Base-by-base conservation (phyloP, 2,797 vertebrate genomes). In the Arrhamphus sclerolepis region DNA sequence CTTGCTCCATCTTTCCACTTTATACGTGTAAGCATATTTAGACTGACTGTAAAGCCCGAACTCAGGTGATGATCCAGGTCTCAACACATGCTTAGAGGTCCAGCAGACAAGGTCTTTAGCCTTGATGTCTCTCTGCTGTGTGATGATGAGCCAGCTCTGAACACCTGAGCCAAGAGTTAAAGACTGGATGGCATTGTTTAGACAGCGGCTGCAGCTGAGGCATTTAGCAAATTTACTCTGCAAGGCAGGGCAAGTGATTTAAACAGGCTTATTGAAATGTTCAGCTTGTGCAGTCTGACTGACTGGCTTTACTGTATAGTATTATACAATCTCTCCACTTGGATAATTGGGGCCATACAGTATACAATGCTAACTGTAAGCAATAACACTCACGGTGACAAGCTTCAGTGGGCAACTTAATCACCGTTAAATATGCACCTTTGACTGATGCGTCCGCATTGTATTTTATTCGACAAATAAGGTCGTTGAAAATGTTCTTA, bases 111-210 rank as follows among this genome's bases (percentile, higher is more conserved):
- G 46, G 63, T 49, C 50, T 66, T 74, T 48, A 60, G 57, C 21
- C 68, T 56, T 51, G 57, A 70, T 56, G 60, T 46, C 55, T 56
- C 21, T 56, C 7, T 53, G 53, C 34, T 66, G 62, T 66, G 51
- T 68, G 54, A 44, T 38, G 31, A 24, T 2, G 57, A 70, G 49
- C 65, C 81, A 71, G 55, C 41, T 76, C 58, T 50, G 42, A 66
- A 44, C 68, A 69, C 77, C 75, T 72, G 53, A 65, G 70, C 80
- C 80, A 78, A 66, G 47, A 75, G 57, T 72, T 64, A 58, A 75
- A 83, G 57, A 74, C 46, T 52, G 71, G 34, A 57, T 62, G 46
- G 28, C 31, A 63, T 65, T 72, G 69, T 76, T 80, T 56, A 28
- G 56, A 72, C 74, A 66, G 61, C 65, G 73, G 72, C 47, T 69